Evolutionary conservation across 2,888 invertebrate genomes (phyloP), one percentile per base, ranked within the genome.

Genomic region (Mesoligia furuncula): DNA sequence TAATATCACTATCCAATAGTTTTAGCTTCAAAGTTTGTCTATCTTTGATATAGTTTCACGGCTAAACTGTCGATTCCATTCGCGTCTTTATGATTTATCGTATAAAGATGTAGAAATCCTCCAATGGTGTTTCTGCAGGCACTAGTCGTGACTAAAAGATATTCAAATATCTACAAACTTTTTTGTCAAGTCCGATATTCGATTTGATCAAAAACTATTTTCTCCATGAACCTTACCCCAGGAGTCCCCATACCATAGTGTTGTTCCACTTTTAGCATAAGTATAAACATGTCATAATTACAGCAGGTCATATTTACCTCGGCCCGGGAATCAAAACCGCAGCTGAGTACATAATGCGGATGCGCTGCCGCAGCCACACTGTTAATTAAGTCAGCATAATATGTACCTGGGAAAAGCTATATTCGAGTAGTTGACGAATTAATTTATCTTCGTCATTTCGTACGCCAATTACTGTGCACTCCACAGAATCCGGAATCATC

Each of bases 341-440:
- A 83, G 27, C 24, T 1, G 27, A 78, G 70, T 71, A 71, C 11
- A 83, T 78, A 71, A 62, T 15, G 57, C 7, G 4, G 20, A 66
- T 61, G 31, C 51, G 9, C 62, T 57, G 48, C 27, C 31, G 15
- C 73, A 67, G 20, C 79, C 80, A 51, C 65, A 61, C 62, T 51
- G 57, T 84, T 84, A 81, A 81, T 83, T 83, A 83, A 72, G 62
- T 68, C 67, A 36, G 48, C 42, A 67, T 68, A 79, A 59, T 80
- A 54, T 42, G 31, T 64, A 59, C 67, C 24, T 31, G 54, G 13
- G 9, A 42, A 62, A 62, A 1, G 45, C 15, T 80, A 57, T 27
- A n/a, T 54, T 45, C n/a, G 24, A 39, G 59, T 48, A 68, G 4
- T 76, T 65, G 15, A 6, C 7, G 13, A 31, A 42, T 69, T 54